Percentiles rank a stretch among this genome's conserved stretches.
Conservation (phyloP, 2,888 invertebrate species). For the Dynastes hyllus region DNA sequence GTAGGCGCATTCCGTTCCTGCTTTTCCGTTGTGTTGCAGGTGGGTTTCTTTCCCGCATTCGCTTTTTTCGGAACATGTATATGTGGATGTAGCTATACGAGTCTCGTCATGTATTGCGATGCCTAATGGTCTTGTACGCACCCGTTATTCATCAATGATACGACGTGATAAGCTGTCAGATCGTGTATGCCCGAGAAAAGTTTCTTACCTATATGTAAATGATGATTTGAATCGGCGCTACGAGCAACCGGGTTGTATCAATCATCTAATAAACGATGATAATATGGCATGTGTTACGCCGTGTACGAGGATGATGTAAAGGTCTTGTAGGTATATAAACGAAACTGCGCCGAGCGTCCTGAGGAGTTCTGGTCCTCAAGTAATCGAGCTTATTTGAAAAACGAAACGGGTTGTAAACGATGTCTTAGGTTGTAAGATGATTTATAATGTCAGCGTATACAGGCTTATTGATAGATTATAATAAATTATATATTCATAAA, state of each 20-base stretch:
- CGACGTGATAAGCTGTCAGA: constrained; percentile 42
- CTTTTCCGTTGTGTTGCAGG: constrained; percentile 14
- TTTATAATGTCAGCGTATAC: constrained; percentile 3
- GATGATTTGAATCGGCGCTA: constrained; percentile 51
- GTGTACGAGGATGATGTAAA: constrained; percentile 1
- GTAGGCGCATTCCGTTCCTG: constrained; percentile 13
- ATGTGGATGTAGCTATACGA: not conserved
- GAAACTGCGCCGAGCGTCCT: not conserved
- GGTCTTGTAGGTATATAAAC: not conserved
- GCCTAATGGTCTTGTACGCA: constrained; percentile 33
- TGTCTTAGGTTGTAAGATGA: constrained; percentile 18
- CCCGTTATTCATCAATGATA: constrained; percentile 49
- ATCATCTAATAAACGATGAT: constrained; percentile 45
- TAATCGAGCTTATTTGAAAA: constrained; percentile 3
- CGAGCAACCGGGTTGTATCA: constrained; percentile 38
- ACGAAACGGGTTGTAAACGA: constrained; percentile 11
- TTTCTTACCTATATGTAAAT: constrained; percentile 46
- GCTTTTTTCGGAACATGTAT: constrained; percentile 4
- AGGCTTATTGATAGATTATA: constrained; percentile 20
- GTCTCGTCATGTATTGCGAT: constrained; percentile 12
- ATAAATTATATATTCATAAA: constrained; percentile 10
- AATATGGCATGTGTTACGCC: constrained; percentile 35
- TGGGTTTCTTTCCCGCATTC: constrained; percentile 9
- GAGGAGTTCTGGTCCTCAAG: constrained; percentile 12
- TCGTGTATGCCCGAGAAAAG: constrained; percentile 22